Percentiles rank a stretch among this genome's conserved stretches.
These are phyloP conservation scores for Diabrotica balteata DNA, from an alignment of 2,888 invertebrate species.

Conservation along the genomic window DNA sequence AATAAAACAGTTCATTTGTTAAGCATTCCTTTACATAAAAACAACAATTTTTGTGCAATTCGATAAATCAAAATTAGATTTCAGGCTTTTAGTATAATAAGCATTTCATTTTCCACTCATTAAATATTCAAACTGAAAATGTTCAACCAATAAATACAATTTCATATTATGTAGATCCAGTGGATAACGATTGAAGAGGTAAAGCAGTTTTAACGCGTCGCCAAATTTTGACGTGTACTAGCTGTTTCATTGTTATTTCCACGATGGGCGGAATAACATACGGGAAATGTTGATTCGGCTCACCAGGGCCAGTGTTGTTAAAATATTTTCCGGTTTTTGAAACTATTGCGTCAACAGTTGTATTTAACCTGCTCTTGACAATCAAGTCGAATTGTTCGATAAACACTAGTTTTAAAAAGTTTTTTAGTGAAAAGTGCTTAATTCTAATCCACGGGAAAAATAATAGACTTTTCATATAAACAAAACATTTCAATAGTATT, in stretches of 20 bases:
- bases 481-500: no score
- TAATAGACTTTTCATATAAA: no score
- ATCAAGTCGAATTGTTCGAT: constrained; percentile 4
- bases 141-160: constrained; percentile 15
- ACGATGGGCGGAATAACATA: constrained; percentile 17
- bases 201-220: constrained; percentile 26
- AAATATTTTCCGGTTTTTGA: not conserved
- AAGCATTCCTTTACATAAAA: no score
- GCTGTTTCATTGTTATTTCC: constrained; percentile 10
- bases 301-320: not conserved
- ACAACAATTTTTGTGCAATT: no score
- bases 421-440: no score
- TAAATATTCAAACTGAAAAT: constrained; percentile 17
- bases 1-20: no score
- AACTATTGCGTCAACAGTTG: not conserved
- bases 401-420: not conserved
- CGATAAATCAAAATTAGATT: no score
- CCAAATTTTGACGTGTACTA: constrained; percentile 18
- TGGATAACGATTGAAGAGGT: constrained; percentile 19
- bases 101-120: constrained; percentile 6
- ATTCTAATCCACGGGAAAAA: no score
- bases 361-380: not conserved
- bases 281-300: constrained; percentile 1
- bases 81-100: not conserved
- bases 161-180: constrained; percentile 19